phyloP scores from a whole-genome alignment of 2,113 vertebrate genomes.

The Elephas maximus region DNA sequence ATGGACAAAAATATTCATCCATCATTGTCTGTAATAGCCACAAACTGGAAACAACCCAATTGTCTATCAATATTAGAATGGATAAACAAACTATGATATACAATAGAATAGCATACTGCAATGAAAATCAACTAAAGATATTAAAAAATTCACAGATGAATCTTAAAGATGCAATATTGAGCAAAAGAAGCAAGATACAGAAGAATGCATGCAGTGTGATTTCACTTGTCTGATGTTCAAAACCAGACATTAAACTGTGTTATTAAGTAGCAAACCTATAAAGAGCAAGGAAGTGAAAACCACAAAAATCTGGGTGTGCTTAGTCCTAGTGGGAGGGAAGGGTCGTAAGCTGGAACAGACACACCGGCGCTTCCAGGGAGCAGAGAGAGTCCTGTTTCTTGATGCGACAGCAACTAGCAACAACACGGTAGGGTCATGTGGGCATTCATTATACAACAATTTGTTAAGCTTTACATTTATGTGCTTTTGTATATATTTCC shows the following conservation, averaged over 20 bases:
- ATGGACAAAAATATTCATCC: background rate
- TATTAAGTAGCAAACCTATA: background rate
- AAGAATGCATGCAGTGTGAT: fast-evolving
- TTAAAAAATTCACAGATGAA: background rate
- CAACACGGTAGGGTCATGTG: background rate
- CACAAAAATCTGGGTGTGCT: background rate
- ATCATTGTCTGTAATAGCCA: background rate
- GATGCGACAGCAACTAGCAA: background rate
- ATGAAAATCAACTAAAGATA: background rate
- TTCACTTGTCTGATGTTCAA: background rate
- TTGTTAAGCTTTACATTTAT: background rate
- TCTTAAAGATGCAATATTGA: background rate
- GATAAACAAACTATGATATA: fast-evolving
- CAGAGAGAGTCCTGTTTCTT: background rate
- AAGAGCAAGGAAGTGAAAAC: background rate
- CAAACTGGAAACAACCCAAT: background rate
- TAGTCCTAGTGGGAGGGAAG: background rate
- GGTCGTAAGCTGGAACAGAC: background rate
- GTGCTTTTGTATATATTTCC: background rate
- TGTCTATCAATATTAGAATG: background rate
- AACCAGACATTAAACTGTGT: background rate
- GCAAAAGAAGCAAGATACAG: background rate
- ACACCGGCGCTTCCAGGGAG: background rate
- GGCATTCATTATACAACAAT: background rate
- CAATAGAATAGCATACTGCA: fast-evolving